Percentiles rank a stretch among this genome's conserved stretches.
Conservation (phyloP, 2,888 invertebrate genomes). For the Dastarcus helophoroides region DNA sequence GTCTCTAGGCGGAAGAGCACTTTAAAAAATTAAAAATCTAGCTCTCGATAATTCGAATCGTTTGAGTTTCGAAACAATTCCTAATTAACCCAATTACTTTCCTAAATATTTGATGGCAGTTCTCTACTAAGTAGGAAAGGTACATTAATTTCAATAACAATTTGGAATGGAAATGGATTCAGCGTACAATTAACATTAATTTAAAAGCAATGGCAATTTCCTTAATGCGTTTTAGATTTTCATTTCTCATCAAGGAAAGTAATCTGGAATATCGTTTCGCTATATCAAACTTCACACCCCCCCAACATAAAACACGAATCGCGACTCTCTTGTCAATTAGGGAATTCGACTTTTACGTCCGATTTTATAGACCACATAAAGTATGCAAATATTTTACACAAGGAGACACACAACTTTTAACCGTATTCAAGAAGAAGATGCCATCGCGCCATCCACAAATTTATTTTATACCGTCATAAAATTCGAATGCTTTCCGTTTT, state of each 20-base stretch:
- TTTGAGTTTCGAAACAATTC: slow-evolving; percentile 5
- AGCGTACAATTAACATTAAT: slow-evolving; percentile 36
- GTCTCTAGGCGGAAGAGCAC: no score
- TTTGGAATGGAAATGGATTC: slow-evolving; percentile 30
- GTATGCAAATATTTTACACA: slow-evolving; percentile 26
- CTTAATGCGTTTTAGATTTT: slow-evolving; percentile 39
- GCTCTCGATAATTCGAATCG: neutral
- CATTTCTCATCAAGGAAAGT: slow-evolving; percentile 39
- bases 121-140: slow-evolving; percentile 4
- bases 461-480: no score
- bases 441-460: no score
- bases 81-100: slow-evolving; percentile 23
- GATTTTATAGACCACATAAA: slow-evolving; percentile 31
- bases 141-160: slow-evolving; percentile 28
- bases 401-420: no score
- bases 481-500: no score
- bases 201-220: slow-evolving; percentile 38
- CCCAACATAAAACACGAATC: slow-evolving; percentile 31
- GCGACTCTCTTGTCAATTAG: slow-evolving; percentile 33
- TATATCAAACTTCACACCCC: slow-evolving; percentile 36
- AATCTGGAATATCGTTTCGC: slow-evolving; percentile 36
- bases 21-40: neutral
- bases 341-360: slow-evolving; percentile 35
- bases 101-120: slow-evolving; percentile 27
- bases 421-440: no score